A percentile compares a stretch with the other conserved stretches of the same genome.
Conservation (phyloP, 2,888 invertebrate genomes). For the Odontomyia ornata region DNA sequence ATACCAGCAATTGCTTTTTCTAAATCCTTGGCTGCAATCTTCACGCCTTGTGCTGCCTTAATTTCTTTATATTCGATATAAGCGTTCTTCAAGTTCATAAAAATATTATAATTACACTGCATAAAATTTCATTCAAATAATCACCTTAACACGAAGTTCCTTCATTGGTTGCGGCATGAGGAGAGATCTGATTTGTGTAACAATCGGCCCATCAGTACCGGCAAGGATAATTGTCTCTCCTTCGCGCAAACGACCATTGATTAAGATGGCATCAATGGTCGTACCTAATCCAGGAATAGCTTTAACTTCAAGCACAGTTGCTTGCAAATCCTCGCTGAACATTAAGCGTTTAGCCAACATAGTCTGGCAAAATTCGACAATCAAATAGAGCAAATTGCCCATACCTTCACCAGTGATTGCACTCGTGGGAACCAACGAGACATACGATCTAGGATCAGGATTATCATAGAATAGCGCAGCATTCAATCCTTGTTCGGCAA, state of each 20-base stretch:
- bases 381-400: constrained; percentile 94
- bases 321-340: constrained; percentile 92
- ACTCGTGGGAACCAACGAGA: constrained; percentile 96
- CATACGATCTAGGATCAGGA: constrained; percentile 90
- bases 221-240: constrained; percentile 95
- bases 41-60: constrained; percentile 96
- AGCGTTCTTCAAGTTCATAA: constrained; percentile 71
- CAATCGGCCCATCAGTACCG: constrained; percentile 98
- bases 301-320: constrained; percentile 89
- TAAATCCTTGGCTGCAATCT: constrained; percentile 96
- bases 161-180: constrained; percentile 98
- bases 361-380: constrained; percentile 92
- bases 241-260: constrained; percentile 93
- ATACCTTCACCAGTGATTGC: constrained; percentile 98
- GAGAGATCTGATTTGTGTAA: constrained; percentile 94
- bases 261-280: constrained; percentile 97
- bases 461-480: constrained; percentile 96
- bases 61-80: constrained; percentile 96
- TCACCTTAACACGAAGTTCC: constrained; percentile 93
- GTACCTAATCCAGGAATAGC: constrained; percentile 96
- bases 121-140: background rate
- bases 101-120: no score
- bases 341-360: constrained; percentile 88
- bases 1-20: constrained; percentile 98
- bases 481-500: constrained; percentile 94